Evolutionary conservation across 1,140 invertebrate genomes (phyloP).

Genomic region (Scylla paramamosain): DNA sequence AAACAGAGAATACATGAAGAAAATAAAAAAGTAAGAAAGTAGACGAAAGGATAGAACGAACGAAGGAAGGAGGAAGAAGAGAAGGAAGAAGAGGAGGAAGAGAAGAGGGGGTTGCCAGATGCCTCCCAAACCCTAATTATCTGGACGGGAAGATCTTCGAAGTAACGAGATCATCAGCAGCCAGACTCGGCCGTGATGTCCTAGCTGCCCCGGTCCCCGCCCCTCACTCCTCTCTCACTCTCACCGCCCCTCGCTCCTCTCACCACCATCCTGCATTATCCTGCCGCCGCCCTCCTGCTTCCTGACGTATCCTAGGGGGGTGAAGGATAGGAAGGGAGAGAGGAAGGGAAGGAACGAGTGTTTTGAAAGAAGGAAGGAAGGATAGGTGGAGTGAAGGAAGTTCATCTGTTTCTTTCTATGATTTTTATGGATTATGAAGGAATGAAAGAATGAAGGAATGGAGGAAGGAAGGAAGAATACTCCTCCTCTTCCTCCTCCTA

Average conservation of each 20-base stretch:
- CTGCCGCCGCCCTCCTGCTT: neutral
- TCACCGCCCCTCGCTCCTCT: neutral
- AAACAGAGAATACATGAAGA: neutral
- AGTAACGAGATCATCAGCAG: neutral
- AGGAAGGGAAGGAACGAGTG: no score
- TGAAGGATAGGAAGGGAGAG: neutral
- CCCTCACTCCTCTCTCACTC: neutral
- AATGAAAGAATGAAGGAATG: no score
- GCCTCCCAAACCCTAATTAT: slow-evolving; percentile 13
- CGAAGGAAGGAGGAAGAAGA: neutral
- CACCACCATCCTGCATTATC: neutral
- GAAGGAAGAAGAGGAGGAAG: neutral
- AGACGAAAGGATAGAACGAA: neutral
- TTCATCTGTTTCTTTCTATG: no score
- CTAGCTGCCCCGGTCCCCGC: neutral
- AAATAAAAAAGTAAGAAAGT: neutral
- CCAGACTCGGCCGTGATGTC: neutral
- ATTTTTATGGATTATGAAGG: no score
- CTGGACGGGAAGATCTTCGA: neutral
- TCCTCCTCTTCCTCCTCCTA: no score
- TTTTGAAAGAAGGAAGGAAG: no score
- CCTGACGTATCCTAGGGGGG: neutral
- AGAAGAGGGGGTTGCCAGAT: neutral
- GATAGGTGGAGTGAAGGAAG: no score
- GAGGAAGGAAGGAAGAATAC: neutral